Conservation (phyloP, 1,140 invertebrate genomes). For the Cotesia glomerata region DNA sequence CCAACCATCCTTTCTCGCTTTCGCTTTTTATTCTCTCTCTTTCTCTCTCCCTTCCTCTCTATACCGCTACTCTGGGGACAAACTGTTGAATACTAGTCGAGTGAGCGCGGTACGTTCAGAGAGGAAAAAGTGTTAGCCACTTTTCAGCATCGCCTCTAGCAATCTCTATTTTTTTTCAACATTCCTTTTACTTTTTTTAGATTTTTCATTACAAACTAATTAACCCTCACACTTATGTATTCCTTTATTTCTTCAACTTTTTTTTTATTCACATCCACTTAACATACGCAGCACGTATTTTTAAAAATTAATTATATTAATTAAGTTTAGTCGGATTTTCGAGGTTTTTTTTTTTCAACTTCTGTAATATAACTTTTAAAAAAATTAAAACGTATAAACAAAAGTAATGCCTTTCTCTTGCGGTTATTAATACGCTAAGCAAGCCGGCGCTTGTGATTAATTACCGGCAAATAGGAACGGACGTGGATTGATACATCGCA, state of each 20-base stretch:
- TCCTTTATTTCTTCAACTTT: background rate
- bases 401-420: conserved; percentile 9
- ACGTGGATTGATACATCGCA: conserved; percentile 31
- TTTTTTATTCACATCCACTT: background rate
- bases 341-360: background rate
- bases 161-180: conserved; percentile 14
- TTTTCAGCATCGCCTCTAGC: conserved; percentile 38
- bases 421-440: conserved; percentile 24
- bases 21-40: background rate
- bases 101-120: conserved; percentile 3
- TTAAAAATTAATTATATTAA: no score
- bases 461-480: conserved; percentile 33
- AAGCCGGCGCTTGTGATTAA: conserved; percentile 30
- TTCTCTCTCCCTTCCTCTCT: background rate
- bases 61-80: conserved; percentile 15
- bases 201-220: conserved; percentile 4
- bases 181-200: background rate
- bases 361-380: background rate
- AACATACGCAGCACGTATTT: no score
- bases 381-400: background rate
- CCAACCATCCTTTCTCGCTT: background rate
- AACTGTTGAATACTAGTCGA: conserved; percentile 24
- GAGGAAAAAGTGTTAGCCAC: conserved; percentile 28
- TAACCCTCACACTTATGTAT: background rate
- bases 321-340: background rate